Conservation (phyloP, 2,797 vertebrate species). For the Linurgus olivaceus region DNA sequence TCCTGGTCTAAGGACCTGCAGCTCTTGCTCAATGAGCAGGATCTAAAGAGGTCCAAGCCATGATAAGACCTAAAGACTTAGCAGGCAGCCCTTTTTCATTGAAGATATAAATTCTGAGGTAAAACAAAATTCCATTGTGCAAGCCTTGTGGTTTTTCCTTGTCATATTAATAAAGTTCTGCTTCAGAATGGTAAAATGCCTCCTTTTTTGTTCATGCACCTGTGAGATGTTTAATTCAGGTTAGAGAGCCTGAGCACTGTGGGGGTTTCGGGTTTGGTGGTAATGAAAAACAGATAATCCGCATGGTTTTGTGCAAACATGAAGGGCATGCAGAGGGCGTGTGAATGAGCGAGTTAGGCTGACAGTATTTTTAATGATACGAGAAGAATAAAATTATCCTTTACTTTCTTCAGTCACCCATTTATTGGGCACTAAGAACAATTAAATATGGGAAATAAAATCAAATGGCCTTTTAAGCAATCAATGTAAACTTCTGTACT, state of each 20-base stretch:
- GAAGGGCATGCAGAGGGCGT: conserved; percentile 64
- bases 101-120: not conserved
- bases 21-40: not conserved
- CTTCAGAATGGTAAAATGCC: not conserved
- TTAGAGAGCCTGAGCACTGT: not conserved
- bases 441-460: conserved; percentile 81
- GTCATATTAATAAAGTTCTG: not conserved
- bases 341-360: conserved; percentile 67
- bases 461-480: conserved; percentile 71
- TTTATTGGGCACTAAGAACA: conserved; percentile 76
- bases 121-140: not conserved
- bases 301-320: conserved; percentile 47
- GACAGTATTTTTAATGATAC: conserved; percentile 73
- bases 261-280: conserved; percentile 54
- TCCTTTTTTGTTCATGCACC: conserved; percentile 46
- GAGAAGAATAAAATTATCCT: conserved; percentile 77
- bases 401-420: conserved; percentile 66
- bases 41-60: not conserved
- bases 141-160: not conserved
- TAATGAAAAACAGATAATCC: conserved; percentile 66
- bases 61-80: not conserved
- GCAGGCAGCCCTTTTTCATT: not conserved
- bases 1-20: not conserved
- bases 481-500: conserved; percentile 80
- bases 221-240: conserved; percentile 51